A percentile compares a stretch with the other conserved stretches of the same genome.
phyloP scores from a whole-genome alignment of 2,797 vertebrate species.

The Argya squamiceps region DNA sequence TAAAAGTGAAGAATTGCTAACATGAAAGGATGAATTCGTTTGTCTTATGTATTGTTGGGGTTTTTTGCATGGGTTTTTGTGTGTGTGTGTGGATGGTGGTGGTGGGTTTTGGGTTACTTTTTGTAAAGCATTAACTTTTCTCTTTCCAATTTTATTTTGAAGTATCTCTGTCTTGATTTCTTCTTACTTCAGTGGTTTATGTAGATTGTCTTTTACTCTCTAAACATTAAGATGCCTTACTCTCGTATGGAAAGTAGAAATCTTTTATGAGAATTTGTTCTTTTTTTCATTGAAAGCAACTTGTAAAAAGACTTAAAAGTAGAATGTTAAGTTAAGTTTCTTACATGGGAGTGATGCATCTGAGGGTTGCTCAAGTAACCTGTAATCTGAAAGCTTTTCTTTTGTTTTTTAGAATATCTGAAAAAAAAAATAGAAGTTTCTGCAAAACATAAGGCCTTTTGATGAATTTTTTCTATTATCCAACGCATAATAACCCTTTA shows the following conservation, averaged over 20 bases:
- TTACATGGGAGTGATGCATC: background rate
- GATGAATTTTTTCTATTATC: background rate
- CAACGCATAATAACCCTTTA: background rate
- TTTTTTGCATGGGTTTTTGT: background rate
- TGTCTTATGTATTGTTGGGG: background rate
- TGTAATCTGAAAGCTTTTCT: background rate
- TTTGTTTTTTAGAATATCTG: background rate
- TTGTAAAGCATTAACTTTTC: background rate
- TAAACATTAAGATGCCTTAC: background rate
- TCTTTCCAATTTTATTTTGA: background rate
- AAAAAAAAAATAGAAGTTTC: background rate
- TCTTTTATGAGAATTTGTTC: background rate
- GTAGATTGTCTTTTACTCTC: rapidly evolving
- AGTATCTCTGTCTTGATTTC: background rate
- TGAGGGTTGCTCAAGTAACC: background rate
- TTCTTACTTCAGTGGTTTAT: background rate
- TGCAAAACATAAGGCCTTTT: background rate
- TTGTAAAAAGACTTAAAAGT: background rate
- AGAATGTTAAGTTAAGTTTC: background rate
- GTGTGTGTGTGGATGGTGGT: background rate
- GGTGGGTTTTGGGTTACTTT: background rate
- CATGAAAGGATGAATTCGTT: background rate
- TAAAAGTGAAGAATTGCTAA: background rate
- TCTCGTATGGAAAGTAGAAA: background rate
- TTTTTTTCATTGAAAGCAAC: background rate